phyloP scores from a whole-genome alignment of 2,888 invertebrate genomes.

The Epistrophe grossulariae region DNA sequence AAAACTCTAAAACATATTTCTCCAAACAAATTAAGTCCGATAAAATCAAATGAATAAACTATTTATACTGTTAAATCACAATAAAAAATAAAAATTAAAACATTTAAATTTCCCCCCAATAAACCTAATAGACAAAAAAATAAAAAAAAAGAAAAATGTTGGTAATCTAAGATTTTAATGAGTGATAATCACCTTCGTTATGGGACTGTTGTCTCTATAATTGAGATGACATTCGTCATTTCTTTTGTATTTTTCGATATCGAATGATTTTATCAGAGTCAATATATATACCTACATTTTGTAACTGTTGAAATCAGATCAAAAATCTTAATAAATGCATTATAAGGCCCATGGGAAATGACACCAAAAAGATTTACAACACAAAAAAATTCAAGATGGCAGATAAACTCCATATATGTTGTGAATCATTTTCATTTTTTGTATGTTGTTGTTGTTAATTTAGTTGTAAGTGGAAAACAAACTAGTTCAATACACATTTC shows the following conservation, averaged over 20 bases:
- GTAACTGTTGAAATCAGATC: conserved; percentile 63
- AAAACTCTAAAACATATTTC: conserved; percentile 38
- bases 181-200: conserved; percentile 66
- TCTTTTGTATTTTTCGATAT: conserved; percentile 21
- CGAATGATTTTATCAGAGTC: conserved; percentile 22
- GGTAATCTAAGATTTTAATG: conserved; percentile 29
- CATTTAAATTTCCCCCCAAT: conserved; percentile 12
- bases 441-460: neutral
- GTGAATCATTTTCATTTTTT: neutral
- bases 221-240: conserved; percentile 32
- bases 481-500: conserved; percentile 13
- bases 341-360: conserved; percentile 26
- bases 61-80: neutral
- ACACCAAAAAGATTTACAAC: conserved; percentile 57
- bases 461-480: conserved; percentile 14
- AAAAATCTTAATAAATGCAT: conserved; percentile 51
- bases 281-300: neutral
- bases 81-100: neutral
- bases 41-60: conserved; percentile 32
- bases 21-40: neutral
- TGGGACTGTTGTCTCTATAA: conserved; percentile 37
- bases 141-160: conserved; percentile 24
- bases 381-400: neutral
- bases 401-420: neutral
- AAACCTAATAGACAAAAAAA: conserved; percentile 36